Evolutionary conservation across 2,113 vertebrate genomes (phyloP), one percentile per base, ranked within the genome.

Genomic region (Pogona vitticeps): DNA sequence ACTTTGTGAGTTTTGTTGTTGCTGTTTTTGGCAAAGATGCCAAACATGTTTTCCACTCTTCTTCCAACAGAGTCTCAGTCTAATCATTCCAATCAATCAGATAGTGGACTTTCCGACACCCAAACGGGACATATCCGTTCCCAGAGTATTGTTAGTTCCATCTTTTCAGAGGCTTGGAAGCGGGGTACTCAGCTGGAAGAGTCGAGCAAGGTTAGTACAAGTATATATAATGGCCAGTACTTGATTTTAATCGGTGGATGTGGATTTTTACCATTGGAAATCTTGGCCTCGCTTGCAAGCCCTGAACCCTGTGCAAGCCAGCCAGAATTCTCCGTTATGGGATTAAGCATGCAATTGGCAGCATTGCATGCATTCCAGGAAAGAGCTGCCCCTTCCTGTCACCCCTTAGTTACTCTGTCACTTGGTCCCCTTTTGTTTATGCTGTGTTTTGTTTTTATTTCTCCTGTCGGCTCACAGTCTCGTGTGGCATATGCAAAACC

Each of bases 111-210:
- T 82, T 99, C 98, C 21, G 99, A 99, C 93, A 97, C 97, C 3
- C 97, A 97, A 6, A 96, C 97, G 28, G 97, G 97, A 86, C 99
- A 99, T 6, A 91, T 97, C 18, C 98, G 98, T 31, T 99, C 98
- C 59, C 99, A 99, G 91, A 99, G 99, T 88, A 97, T 97, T 13
- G 98, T 99, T 92, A 99, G 98, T 95, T 99, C 98, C 91, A 98
- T 99, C 94, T 99, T 99, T 94, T 99, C 99, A 0, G 99, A 99
- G 94, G 99, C 99, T 90, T 99, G 99, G 99, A 99, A 98, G 88
- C 97, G 99, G 88, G 99, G 99, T 15, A 99, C 99, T 28, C 99
- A 99, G 96, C 95, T 99, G 86, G 98, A 99, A 91, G 99, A 99
- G 86, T 98, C 94, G 92, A 96, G 96, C 93, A 99, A 98, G 97